Evolutionary conservation across 2,888 invertebrate genomes (phyloP).

Genomic region (Metellina segmentata): DNA sequence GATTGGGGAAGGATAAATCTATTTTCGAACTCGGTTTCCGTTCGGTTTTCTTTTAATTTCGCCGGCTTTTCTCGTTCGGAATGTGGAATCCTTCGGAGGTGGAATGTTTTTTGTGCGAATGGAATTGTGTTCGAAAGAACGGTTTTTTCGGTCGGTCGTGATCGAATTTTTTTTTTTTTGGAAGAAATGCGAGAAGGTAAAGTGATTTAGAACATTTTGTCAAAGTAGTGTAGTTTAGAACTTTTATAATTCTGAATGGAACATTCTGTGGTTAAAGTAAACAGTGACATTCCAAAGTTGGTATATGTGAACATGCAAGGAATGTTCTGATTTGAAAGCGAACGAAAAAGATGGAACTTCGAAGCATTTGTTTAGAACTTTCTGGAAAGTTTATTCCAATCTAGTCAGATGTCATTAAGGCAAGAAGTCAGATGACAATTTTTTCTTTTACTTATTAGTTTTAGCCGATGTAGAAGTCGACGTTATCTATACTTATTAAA

Average conservation of each 20-base stretch:
- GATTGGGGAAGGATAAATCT: background rate
- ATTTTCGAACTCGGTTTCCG: background rate
- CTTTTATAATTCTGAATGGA: too few relatives aligned
- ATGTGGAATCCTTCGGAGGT: background rate
- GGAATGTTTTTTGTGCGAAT: background rate
- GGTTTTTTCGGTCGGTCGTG: background rate
- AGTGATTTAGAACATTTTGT: background rate
- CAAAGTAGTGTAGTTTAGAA: too few relatives aligned
- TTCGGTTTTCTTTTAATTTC: background rate
- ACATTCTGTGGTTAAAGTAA: background rate
- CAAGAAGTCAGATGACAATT: constrained; percentile 45
- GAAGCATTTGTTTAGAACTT: background rate
- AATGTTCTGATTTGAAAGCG: background rate
- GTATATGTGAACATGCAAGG: background rate
- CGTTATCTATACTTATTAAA: too few relatives aligned
- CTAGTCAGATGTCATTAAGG: constrained; percentile 19
- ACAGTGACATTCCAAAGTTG: background rate
- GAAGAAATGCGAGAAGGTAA: background rate
- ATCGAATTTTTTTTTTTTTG: background rate
- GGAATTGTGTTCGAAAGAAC: background rate
- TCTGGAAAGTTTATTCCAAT: background rate
- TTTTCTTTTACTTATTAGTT: constrained; percentile 10
- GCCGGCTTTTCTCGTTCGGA: background rate
- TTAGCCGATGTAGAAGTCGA: background rate
- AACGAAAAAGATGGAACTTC: background rate